A percentile compares a stretch with the other conserved stretches of the same genome.
These are phyloP conservation scores for Heteropelma amictum DNA, from an alignment of 2,888 invertebrate genomes.

Conservation along the genomic window DNA sequence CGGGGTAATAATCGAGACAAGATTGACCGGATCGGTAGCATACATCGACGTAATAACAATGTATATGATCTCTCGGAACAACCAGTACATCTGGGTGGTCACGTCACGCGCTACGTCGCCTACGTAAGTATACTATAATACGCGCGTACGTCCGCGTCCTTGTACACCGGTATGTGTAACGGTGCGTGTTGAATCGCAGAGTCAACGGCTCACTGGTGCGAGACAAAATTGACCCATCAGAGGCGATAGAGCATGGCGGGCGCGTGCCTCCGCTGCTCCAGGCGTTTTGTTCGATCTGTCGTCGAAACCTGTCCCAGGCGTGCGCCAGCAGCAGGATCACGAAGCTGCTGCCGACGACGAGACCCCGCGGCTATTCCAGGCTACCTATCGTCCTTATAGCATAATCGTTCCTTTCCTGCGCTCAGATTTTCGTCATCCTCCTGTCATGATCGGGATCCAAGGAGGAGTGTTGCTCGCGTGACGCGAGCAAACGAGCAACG, in stretches of 20 bases:
- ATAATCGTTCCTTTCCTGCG: too few species aligned
- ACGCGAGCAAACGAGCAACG: too few species aligned
- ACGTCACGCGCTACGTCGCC: not conserved
- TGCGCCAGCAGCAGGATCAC: too few species aligned
- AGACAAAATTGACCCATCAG: conserved; percentile 31
- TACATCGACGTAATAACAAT: not conserved
- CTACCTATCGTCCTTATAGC: too few species aligned
- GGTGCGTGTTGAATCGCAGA: not conserved
- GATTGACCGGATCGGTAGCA: too few species aligned
- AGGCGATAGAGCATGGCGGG: conserved; percentile 38
- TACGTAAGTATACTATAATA: conserved; percentile 1
- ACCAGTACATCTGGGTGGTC: not conserved
- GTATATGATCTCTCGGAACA: not conserved
- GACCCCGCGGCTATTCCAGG: too few species aligned
- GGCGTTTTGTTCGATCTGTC: conserved; percentile 15
- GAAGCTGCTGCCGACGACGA: too few species aligned
- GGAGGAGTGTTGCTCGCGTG: too few species aligned
- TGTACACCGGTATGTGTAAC: not conserved
- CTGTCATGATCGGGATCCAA: too few species aligned
- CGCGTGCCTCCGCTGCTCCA: conserved; percentile 16
- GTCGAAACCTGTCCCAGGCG: conserved; percentile 9
- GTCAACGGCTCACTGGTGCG: conserved; percentile 1
- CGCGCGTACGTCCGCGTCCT: not conserved
- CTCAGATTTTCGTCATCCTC: too few species aligned
- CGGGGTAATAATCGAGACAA: conserved; percentile 5